phyloP scores from a whole-genome alignment of 2,888 invertebrate genomes.

The Atrina japonica region DNA sequence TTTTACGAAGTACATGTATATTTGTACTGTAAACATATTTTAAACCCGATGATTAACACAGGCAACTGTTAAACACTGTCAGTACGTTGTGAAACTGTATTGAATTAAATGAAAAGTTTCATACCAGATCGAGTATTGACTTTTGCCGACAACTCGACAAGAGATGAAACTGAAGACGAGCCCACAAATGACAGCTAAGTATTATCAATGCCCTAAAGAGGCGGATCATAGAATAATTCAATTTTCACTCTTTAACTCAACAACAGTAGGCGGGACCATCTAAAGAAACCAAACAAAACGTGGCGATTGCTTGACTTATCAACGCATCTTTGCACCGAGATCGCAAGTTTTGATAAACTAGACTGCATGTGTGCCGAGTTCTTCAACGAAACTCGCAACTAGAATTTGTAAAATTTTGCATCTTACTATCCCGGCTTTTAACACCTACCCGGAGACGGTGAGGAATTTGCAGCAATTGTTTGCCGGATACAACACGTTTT shows the following conservation, averaged over 20 bases:
- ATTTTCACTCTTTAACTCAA: constrained; percentile 17
- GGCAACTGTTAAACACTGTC: too few relatives aligned
- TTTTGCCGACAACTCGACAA: too few relatives aligned
- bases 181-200: too few relatives aligned
- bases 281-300: constrained; percentile 1
- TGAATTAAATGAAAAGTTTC: too few relatives aligned
- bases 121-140: too few relatives aligned
- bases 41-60: too few relatives aligned
- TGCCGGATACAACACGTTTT: constrained; percentile 14
- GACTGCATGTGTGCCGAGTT: constrained; percentile 25
- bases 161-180: too few relatives aligned
- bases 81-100: too few relatives aligned
- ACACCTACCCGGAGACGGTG: constrained; percentile 11
- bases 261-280: constrained; percentile 5
- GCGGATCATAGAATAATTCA: constrained; percentile 8
- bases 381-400: constrained; percentile 31
- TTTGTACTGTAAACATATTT: too few relatives aligned
- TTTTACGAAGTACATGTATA: too few relatives aligned
- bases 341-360: constrained; percentile 37
- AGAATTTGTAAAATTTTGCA: constrained; percentile 42
- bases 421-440: constrained; percentile 26
- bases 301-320: constrained; percentile 20
- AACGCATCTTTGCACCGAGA: constrained; percentile 29
- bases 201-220: constrained; percentile 10
- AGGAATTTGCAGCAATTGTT: background rate